These are phyloP conservation scores for Lamprotornis superbus DNA, from an alignment of 2,113 vertebrate genomes.

Conservation along the genomic window DNA sequence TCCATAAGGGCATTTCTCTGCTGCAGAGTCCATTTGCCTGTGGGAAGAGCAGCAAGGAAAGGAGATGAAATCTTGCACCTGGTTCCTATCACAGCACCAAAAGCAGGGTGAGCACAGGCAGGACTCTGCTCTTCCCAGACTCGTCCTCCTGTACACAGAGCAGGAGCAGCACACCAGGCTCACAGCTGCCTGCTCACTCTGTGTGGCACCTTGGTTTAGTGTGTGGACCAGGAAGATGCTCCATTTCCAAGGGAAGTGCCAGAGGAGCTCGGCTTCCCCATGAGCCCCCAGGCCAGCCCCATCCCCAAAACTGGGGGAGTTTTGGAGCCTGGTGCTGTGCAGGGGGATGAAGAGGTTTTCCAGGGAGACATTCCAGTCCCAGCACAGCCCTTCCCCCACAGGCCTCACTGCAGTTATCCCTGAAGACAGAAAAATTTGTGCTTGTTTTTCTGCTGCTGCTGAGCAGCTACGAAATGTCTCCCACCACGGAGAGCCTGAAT, in stretches of 20 bases:
- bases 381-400: not conserved
- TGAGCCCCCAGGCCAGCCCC: fast-evolving
- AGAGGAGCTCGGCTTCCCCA: not conserved
- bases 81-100: fast-evolving
- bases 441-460: slow-evolving; percentile 15
- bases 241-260: not conserved
- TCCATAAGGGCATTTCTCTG: not conserved
- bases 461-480: slow-evolving; percentile 21
- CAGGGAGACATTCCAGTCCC: not conserved
- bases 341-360: not conserved
- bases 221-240: not conserved
- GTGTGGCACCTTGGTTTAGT: fast-evolving
- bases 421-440: slow-evolving; percentile 1
- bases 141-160: not conserved
- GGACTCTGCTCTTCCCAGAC: not conserved
- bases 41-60: not conserved
- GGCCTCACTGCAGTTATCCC: slow-evolving; percentile 26
- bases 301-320: not conserved
- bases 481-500: not conserved
- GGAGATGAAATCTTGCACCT: fast-evolving
- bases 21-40: not conserved
- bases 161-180: not conserved
- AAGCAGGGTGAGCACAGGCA: fast-evolving
- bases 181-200: fast-evolving
- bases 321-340: not conserved